Conservation (phyloP, 2,888 invertebrate species). For the Clepsis dumicolana region DNA sequence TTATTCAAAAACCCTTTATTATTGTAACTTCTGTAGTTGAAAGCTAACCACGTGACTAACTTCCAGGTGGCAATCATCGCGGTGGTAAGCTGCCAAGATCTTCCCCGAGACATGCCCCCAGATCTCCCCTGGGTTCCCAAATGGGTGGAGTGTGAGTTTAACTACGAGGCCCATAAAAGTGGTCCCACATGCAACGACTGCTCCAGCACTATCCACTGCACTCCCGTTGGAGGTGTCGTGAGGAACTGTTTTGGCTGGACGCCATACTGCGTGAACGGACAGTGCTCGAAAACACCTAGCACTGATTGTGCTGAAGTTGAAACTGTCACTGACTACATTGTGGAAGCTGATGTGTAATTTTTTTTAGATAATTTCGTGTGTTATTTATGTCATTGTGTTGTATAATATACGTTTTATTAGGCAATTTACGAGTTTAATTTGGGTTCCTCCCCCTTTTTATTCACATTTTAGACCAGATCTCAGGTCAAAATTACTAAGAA, state of each 20-base stretch:
- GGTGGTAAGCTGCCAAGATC: slow-evolving; percentile 22
- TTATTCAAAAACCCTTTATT: no score
- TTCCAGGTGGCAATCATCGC: slow-evolving; percentile 17
- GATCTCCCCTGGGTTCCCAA: slow-evolving; percentile 45
- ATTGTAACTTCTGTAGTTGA: no score
- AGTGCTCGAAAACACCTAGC: slow-evolving; percentile 38
- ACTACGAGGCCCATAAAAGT: neutral
- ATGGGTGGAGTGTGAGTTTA: slow-evolving; percentile 38
- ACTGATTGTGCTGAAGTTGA: slow-evolving; percentile 37
- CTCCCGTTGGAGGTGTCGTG: slow-evolving; percentile 44
- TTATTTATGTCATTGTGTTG: neutral
- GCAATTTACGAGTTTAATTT: neutral
- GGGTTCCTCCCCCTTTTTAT: no score
- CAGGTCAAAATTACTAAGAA: no score
- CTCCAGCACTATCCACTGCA: slow-evolving; percentile 42
- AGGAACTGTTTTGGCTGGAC: slow-evolving; percentile 39
- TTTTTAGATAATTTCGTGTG: neutral
- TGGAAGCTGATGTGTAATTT: neutral
- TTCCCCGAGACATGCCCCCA: slow-evolving; percentile 6
- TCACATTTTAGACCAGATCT: no score
- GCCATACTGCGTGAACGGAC: slow-evolving; percentile 45
- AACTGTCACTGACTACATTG: slow-evolving; percentile 22
- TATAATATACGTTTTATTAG: neutral
- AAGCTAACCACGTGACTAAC: neutral
- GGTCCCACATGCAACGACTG: slow-evolving; percentile 46